Base-by-base conservation (phyloP, 2,888 invertebrate genomes). In the Drosophila histrio region DNA sequence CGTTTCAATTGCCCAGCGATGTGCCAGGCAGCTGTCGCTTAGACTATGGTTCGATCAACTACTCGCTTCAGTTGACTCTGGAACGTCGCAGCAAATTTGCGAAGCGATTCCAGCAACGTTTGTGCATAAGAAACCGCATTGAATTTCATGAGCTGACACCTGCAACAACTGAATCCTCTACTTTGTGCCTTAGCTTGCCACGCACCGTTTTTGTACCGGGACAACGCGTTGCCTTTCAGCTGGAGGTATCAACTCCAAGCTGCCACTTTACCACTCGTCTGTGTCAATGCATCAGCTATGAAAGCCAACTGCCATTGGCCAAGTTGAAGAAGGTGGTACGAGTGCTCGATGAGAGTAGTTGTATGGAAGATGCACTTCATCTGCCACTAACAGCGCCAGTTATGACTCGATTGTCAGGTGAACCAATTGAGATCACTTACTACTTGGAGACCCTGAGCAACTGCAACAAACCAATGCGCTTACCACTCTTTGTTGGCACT, bases 151-250 rank as follows among this genome's bases (percentile, higher is more conserved):
- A 81, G 1, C 46, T 74, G 9, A 32, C 15, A 8, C 75, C 85
- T 0, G 61, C 62, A 6, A 38, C 2, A 22, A 13, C 9, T 24
- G 46, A 44, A 3, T 28, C 11, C 3, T 3, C 21, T n/a, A 26
- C 41, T 1, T 9, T 68, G 17, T 8, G 22, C 0, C 66, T 85
- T 0, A 36, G 15, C n/a, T 26, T 87, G n/a, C 46, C 77, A 1
- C 82, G 84, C 30, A 83, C 63, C 49, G 67, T 78, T 6, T 88
- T 64, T 57, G 87, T 78, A 44, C 89, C 89, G 0, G 89, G 89
- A 0, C 89, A 89, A 32, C 47, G 28, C 8, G 63, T 89, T 3
- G 21, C 22, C 38, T 88, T 64, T 54, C 52, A 57, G 9, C 22
- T 88, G 38, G n/a, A 38, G 17, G 3, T 41, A 0, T n/a, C 47